A percentile compares a stretch with the other conserved stretches of the same genome.
Conservation (phyloP, 2,113 vertebrate genomes). For the Merops nubicus region DNA sequence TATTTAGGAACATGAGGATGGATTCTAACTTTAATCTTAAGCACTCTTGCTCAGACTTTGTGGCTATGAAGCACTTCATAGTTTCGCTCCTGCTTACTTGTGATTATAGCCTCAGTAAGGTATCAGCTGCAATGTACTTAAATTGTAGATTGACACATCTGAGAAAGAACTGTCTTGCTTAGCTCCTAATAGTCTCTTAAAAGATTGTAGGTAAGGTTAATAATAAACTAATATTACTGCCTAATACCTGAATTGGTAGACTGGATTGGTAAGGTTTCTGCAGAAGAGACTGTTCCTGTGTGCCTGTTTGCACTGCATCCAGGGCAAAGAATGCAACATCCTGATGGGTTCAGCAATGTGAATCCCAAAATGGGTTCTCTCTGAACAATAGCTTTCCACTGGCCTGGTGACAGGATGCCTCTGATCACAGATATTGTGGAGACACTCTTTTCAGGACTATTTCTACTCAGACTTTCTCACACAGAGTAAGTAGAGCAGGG, state of each 20-base stretch:
- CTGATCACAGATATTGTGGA: background rate
- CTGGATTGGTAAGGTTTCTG: background rate
- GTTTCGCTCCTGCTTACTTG: background rate
- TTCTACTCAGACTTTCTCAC: constrained; percentile 46
- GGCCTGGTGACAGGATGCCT: background rate
- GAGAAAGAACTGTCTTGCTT: background rate
- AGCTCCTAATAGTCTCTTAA: background rate
- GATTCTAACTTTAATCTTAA: background rate
- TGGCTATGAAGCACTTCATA: background rate
- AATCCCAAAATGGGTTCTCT: background rate
- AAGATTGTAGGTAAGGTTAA: background rate
- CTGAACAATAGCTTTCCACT: background rate
- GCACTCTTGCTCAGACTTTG: background rate
- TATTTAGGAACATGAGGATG: background rate
- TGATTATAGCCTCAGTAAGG: background rate
- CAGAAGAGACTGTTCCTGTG: background rate
- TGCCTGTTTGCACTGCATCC: background rate
- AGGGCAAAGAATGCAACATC: background rate
- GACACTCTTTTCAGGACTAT: background rate
- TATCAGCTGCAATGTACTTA: background rate
- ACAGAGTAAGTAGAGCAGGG: constrained; percentile 33
- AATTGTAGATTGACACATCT: background rate
- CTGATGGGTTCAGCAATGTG: fast-evolving
- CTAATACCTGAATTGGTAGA: background rate
- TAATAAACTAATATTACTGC: background rate